A percentile compares a stretch with the other conserved stretches of the same genome.
Conservation (phyloP, 2,113 vertebrate species). For the Peromyscus leucopus region DNA sequence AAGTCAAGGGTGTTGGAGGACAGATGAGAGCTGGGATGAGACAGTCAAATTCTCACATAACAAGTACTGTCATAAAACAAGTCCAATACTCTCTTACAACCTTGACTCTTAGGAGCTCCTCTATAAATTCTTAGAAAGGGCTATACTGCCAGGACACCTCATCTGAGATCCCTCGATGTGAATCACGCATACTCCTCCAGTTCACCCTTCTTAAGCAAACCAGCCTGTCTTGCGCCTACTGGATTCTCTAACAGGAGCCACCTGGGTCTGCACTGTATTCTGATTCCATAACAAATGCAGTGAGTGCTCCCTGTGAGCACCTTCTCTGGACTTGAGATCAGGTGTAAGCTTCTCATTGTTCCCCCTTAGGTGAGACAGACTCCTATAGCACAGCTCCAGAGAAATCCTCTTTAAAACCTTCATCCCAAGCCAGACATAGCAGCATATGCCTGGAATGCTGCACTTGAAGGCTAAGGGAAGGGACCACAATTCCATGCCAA, state of each 20-base stretch:
- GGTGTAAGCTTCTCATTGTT: background rate
- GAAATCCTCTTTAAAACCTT: constrained; percentile 10
- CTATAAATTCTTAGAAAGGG: constrained; percentile 72
- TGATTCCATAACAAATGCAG: background rate
- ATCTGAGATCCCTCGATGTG: constrained; percentile 40
- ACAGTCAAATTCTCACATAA: background rate
- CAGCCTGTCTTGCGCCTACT: background rate
- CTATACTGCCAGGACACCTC: background rate
- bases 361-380: background rate
- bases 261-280: background rate
- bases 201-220: constrained; percentile 54
- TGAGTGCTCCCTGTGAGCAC: background rate
- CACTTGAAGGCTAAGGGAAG: background rate
- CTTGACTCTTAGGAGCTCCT: constrained; percentile 1
- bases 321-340: background rate
- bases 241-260: constrained; percentile 32
- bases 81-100: background rate
- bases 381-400: background rate
- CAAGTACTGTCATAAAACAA: background rate
- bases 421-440: background rate
- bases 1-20: background rate
- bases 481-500: background rate
- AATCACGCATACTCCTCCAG: background rate
- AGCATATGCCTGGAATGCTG: background rate
- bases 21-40: background rate